These are phyloP conservation scores for Apamea epomidion DNA, from an alignment of 2,888 invertebrate species.

Conservation along the genomic window DNA sequence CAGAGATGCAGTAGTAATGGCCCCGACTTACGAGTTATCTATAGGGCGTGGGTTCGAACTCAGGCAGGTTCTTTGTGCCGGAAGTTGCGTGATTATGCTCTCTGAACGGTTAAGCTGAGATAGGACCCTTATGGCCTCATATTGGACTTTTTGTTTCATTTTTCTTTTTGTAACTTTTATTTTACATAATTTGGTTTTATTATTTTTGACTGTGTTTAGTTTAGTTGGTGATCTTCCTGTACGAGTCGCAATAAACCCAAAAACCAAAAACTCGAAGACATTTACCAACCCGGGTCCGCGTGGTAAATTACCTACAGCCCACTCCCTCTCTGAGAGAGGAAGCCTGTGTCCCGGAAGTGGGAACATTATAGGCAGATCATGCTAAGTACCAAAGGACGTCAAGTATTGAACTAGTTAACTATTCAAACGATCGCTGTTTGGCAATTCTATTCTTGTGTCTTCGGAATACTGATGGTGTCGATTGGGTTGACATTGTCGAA, in stretches of 20 bases:
- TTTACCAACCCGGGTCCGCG: neutral
- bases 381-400: conserved; percentile 35
- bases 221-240: too few relatives aligned
- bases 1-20: conserved; percentile 4
- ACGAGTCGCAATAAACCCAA: too few relatives aligned
- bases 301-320: too few relatives aligned
- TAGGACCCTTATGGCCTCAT: too few relatives aligned
- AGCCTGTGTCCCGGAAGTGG: neutral
- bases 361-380: neutral
- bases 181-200: too few relatives aligned
- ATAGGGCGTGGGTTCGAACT: too few relatives aligned
- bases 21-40: neutral
- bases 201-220: too few relatives aligned
- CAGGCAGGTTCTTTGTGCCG: too few relatives aligned
- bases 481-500: neutral
- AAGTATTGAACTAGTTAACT: conserved; percentile 51
- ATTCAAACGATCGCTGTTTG: conserved; percentile 49
- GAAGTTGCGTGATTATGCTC: too few relatives aligned
- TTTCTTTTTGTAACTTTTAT: too few relatives aligned
- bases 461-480: conserved; percentile 44
- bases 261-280: neutral
- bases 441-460: conserved; percentile 49
- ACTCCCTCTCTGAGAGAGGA: neutral
- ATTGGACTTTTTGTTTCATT: too few relatives aligned
- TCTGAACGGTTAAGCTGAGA: too few relatives aligned